Conservation (phyloP, 1,140 invertebrate species). For the Andrena cerasifolii region DNA sequence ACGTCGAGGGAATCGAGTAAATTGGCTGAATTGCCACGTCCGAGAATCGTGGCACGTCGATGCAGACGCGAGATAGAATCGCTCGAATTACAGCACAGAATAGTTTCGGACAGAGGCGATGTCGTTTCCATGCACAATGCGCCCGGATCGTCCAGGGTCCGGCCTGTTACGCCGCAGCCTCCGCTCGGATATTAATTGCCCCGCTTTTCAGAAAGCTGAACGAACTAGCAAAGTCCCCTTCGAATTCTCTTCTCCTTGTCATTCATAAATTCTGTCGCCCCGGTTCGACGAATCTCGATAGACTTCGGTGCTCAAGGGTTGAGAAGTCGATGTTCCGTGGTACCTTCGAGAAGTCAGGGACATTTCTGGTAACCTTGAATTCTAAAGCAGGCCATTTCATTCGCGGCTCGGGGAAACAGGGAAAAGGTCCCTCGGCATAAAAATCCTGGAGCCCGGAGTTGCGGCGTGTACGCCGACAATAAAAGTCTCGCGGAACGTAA, state of each 20-base stretch:
- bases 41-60: conserved; percentile 62
- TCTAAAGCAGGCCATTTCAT: background rate
- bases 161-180: background rate
- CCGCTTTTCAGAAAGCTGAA: background rate
- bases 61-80: conserved; percentile 59
- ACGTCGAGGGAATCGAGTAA: conserved; percentile 67
- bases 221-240: no score
- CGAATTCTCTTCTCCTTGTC: no score
- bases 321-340: no score
- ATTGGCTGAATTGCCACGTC: conserved; percentile 73
- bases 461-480: conserved; percentile 13
- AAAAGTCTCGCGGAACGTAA: conserved; percentile 22
- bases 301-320: no score
- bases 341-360: no score
- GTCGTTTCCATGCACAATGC: conserved; percentile 26
- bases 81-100: conserved; percentile 24
- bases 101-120: conserved; percentile 6
- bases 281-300: no score
- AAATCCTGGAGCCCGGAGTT: conserved; percentile 27
- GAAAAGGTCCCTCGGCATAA: conserved; percentile 6
- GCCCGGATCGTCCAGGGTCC: conserved; percentile 28
- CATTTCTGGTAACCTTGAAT: no score
- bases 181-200: background rate
- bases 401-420: background rate
- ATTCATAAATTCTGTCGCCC: no score